Evolutionary conservation across 1,140 invertebrate species (phyloP).

Genomic region (Metaphire vulgaris): DNA sequence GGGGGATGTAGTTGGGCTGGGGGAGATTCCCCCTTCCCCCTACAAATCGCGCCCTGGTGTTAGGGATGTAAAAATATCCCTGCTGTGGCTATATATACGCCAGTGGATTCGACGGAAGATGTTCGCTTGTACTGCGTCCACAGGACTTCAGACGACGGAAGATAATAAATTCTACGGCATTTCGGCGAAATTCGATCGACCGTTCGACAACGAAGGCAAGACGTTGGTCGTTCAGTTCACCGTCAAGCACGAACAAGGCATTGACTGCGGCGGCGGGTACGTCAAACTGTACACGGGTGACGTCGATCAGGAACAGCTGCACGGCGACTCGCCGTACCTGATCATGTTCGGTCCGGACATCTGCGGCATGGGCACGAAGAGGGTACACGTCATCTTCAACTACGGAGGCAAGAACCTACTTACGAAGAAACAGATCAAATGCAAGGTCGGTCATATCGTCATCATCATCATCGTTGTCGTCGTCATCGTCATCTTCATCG

Average conservation of each 20-base stretch:
- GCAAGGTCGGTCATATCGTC: conserved; percentile 54
- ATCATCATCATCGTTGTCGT: too few species aligned
- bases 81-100: too few species aligned
- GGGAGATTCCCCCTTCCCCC: too few species aligned
- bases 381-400: conserved; percentile 98
- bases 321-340: conserved; percentile 90
- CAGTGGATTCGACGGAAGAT: too few species aligned
- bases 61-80: too few species aligned
- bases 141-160: conserved; percentile 86
- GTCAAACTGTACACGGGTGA: conserved; percentile 89
- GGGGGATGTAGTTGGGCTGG: too few species aligned
- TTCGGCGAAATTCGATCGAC: conserved; percentile 77
- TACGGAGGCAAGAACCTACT: conserved; percentile 97
- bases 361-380: conserved; percentile 95
- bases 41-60: too few species aligned
- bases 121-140: too few species aligned
- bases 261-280: conserved; percentile 99
- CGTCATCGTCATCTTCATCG: too few species aligned
- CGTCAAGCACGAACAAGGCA: conserved; percentile 98
- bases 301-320: conserved; percentile 82
- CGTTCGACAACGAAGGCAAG: conserved; percentile 89
- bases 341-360: conserved; percentile 99
- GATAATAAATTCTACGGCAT: conserved; percentile 96
- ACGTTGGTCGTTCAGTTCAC: conserved; percentile 88
- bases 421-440: conserved; percentile 78